These are phyloP conservation scores for Edolisoma coerulescens DNA, from an alignment of 2,113 vertebrate genomes.

Conservation along the genomic window DNA sequence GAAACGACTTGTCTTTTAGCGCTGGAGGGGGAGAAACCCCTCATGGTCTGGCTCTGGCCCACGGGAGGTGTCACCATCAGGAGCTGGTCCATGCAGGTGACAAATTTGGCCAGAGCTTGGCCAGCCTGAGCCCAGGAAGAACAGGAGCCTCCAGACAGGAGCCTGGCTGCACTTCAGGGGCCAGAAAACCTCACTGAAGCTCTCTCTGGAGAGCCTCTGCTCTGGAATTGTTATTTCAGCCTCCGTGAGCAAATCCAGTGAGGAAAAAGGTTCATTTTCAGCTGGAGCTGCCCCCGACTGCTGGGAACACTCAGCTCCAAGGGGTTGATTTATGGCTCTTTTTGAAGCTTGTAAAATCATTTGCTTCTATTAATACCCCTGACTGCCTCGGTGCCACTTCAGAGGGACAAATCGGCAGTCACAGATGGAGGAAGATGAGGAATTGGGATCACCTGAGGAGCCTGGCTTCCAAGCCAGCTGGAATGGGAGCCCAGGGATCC, in stretches of 20 bases:
- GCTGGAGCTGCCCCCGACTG: not conserved
- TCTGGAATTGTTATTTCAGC: not conserved
- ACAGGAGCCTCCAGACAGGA: not conserved
- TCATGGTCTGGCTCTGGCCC: accelerated
- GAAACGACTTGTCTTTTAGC: not conserved
- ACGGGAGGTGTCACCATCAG: accelerated
- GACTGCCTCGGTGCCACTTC: not conserved
- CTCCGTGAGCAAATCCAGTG: not conserved
- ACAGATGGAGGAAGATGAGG: not conserved
- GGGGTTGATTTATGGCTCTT: not conserved
- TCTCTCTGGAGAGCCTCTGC: not conserved
- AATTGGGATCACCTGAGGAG: not conserved
- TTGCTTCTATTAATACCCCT: constrained; percentile 2
- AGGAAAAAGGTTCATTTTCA: not conserved
- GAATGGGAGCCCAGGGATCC: not conserved
- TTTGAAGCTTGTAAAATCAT: not conserved
- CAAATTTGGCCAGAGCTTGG: not conserved
- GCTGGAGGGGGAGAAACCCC: not conserved
- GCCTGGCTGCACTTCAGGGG: accelerated
- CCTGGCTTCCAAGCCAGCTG: not conserved
- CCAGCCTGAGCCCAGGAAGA: not conserved
- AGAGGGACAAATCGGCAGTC: not conserved
- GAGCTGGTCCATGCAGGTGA: not conserved
- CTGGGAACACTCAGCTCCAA: not conserved
- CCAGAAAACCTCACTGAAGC: not conserved